Base-by-base conservation (phyloP, 2,113 vertebrate genomes). In the Cygnus buccinator region DNA sequence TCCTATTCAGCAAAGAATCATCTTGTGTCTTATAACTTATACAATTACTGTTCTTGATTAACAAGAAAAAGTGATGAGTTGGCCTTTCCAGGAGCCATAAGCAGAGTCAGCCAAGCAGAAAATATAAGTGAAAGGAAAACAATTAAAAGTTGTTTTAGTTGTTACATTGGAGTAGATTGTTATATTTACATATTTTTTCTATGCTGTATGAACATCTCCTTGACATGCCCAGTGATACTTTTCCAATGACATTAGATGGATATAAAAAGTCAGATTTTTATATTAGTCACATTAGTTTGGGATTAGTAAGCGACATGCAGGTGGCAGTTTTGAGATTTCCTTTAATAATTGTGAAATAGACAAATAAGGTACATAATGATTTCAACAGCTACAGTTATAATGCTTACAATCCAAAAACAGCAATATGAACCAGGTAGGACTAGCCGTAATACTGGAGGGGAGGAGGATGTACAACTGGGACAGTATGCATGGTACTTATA, bases 1-100 rank as follows among this genome's bases (percentile, higher is more conserved):
- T 97, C 90, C 94, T 97, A 95, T 97, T 98, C 97, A 98, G 97
- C 97, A 97, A 97, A 97, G 96, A 94, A 96, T 94, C 68, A 54
- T 97, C 95, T 93, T 65, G 90, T 95, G 75, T 92, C 96, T 97
- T 94, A 79, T 96, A 97, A 96, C 93, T 97, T 73, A 89, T 75
- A 98, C 97, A 97, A 97, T 98, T 98, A 98, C 95, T 96, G 94
- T 93, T 98, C 97, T 97, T 98, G 98, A 98, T 98, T 98, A 98
- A 97, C 97, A 97, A 90, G 96, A 95, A 97, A 98, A 98, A 97
- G 92, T 98, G 97, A 98, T 98, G 98, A 98, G 97, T 84, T 98
- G 97, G 97, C 97, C 97, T 97, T 98, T 98, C 97, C 95, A 93
- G 87, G 91, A 84, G 93, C 48, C 73, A 87, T 96, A 97, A 96